Evolutionary conservation across 1,140 invertebrate species (phyloP), one percentile per base, ranked within the genome.

Genomic region (Samia ricini): DNA sequence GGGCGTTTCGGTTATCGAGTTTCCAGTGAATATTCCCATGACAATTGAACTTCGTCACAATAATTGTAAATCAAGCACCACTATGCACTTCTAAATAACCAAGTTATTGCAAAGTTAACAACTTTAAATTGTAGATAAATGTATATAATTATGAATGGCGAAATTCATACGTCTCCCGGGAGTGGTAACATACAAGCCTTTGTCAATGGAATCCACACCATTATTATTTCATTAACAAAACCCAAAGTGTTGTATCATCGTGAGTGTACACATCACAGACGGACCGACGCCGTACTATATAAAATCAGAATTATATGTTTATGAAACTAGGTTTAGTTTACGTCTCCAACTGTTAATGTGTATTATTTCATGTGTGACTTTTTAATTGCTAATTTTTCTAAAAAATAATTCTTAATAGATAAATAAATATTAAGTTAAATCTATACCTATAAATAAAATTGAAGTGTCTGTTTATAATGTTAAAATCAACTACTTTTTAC

Each of bases 111-210:
- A 42, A 7, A 42, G 33, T 4, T 10, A 42, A 42, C 12, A 42
- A 15, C 68, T 79, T 71, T 64, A 78, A 80, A 67, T 74, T 23
- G 65, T 68, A 70, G 69, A 71, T 74, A 81, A 76, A 69, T 68
- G 42, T 76, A 72, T 79, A 65, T 79, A 88, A 81, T 84, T 77
- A 69, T 85, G 74, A 88, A 85, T 83, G 79, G 55, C 50, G 20
- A 55, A 55, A 57, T 26, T 63, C 61, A 18, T 52, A 23, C 8
- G 61, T 56, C 33, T 42, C 33, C 4, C 2, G 33, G 33, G 33
- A 42, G n/a, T n/a, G n/a, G n/a, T 15, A 12, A 0, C 4, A 42
- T 42, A 42, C 33, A 15, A 66, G 64, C 60, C 52, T 69, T 52
- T 15, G 19, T 52, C 51, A 70, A 74, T 83, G 72, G 79, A 79